A percentile compares a stretch with the other conserved stretches of the same genome.
phyloP scores from a whole-genome alignment of 2,797 vertebrate species.

The Calcarius lapponicus region DNA sequence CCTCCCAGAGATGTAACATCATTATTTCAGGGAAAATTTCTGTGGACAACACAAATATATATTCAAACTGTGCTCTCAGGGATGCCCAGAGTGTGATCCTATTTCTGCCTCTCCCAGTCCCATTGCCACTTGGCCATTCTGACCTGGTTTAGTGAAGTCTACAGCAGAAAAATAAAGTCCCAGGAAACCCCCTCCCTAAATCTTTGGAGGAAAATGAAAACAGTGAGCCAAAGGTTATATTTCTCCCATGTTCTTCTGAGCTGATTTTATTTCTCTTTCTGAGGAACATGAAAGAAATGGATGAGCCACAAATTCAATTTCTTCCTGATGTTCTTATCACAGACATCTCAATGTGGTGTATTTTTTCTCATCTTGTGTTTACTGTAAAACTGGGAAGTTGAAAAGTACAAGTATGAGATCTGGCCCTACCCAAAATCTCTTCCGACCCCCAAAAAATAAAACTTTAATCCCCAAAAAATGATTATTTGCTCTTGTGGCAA shows the following conservation, averaged over 20 bases:
- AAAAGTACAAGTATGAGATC: neutral
- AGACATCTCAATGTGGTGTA: neutral
- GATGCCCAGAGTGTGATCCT: neutral
- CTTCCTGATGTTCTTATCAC: neutral
- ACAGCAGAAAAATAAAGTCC: neutral
- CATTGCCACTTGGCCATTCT: neutral
- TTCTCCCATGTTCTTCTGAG: neutral
- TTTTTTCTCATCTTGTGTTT: neutral
- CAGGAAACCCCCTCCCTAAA: neutral
- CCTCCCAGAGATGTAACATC: neutral
- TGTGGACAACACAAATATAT: fast-evolving
- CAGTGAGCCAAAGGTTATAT: neutral
- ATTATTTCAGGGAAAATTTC: neutral
- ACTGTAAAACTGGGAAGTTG: neutral
- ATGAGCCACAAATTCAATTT: neutral
- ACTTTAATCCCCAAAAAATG: neutral
- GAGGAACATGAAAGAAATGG: neutral
- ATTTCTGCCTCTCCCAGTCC: neutral
- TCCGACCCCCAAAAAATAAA: fast-evolving
- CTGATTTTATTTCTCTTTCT: constrained; percentile 6
- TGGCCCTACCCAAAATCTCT: neutral
- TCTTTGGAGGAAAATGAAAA: neutral
- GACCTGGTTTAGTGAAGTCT: neutral
- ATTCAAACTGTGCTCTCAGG: neutral
- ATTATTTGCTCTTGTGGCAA: neutral